Percentiles rank a stretch among this genome's conserved stretches.
Conservation (phyloP, 2,797 vertebrate genomes). For the Falco cherrug region DNA sequence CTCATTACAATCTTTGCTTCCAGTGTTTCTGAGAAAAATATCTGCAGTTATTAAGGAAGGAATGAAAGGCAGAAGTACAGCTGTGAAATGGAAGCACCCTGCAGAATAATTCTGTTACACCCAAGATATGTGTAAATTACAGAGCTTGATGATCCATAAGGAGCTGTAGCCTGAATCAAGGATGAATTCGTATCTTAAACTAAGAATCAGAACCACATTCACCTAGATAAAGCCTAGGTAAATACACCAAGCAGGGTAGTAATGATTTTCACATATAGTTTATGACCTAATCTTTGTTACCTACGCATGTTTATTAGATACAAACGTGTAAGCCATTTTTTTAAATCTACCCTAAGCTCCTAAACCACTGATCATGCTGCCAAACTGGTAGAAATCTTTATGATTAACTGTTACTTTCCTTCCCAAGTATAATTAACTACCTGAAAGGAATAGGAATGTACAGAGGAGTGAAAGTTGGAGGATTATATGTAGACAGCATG, state of each 20-base stretch:
- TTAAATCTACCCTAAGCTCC: background rate
- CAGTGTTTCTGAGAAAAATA: background rate
- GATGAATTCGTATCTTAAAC: background rate
- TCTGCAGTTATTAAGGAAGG: background rate
- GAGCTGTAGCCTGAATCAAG: background rate
- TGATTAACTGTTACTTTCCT: background rate
- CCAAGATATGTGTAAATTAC: background rate
- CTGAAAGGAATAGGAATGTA: background rate
- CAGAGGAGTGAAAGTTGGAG: background rate
- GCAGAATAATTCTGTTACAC: background rate
- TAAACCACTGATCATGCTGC: background rate
- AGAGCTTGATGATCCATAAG: background rate
- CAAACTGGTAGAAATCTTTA: background rate
- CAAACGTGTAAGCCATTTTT: background rate
- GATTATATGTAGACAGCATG: background rate
- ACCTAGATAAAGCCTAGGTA: background rate
- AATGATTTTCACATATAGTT: background rate
- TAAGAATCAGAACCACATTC: background rate
- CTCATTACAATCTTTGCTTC: background rate
- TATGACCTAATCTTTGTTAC: background rate
- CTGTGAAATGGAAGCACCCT: background rate
- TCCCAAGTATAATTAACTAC: background rate
- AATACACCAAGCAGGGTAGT: background rate
- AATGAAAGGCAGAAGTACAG: background rate
- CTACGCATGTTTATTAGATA: background rate